Percentiles rank a stretch among this genome's conserved stretches.
Evolutionary conservation across 2,113 vertebrate genomes (phyloP).

Genomic region (Grammomys surdaster): DNA sequence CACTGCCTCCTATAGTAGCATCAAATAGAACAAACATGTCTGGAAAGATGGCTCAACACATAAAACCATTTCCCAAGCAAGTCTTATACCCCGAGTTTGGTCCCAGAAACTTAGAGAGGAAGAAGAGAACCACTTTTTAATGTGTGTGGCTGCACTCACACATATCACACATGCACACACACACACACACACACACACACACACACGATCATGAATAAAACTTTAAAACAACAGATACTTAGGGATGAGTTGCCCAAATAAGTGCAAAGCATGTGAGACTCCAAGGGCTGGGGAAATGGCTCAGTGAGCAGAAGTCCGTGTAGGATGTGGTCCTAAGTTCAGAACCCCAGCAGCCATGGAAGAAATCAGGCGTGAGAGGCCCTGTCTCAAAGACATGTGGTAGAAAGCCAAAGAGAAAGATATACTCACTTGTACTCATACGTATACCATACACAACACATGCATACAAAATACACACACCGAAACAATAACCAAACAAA

Average conservation of each 20-base stretch:
- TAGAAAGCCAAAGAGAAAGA: background rate
- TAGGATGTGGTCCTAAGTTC: background rate
- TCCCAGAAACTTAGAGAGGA: background rate
- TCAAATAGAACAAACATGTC: background rate
- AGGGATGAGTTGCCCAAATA: background rate
- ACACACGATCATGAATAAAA: background rate
- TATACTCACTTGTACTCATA: background rate
- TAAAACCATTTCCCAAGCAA: background rate
- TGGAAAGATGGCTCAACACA: background rate
- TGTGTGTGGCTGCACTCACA: background rate
- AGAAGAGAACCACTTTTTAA: background rate
- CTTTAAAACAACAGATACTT: background rate
- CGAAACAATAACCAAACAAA: background rate
- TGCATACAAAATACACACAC: background rate
- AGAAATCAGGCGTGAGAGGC: background rate
- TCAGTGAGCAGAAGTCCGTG: background rate
- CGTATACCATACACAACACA: background rate
- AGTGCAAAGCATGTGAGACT: background rate
- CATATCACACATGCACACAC: background rate
- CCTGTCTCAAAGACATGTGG: background rate
- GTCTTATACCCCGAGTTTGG: background rate
- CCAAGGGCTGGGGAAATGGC: background rate
- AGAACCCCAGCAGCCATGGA: background rate
- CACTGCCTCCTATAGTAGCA: background rate
- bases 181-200: background rate